Evolutionary conservation across 2,888 invertebrate genomes (phyloP).

Genomic region (Habroteleia sp.): DNA sequence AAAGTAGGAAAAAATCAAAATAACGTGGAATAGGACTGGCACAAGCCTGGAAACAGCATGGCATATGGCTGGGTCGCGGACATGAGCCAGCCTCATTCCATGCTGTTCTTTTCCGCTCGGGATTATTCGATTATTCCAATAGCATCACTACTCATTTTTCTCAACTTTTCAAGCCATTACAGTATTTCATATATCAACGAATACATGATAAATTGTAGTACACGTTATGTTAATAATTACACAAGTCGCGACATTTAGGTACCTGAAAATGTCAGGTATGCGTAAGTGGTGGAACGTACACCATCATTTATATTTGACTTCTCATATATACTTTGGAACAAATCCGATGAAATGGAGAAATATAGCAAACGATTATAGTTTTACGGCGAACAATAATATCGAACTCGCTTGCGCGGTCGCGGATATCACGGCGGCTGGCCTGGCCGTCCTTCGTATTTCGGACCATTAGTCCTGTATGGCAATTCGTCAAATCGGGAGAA

Average conservation of each 20-base stretch:
- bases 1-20: too few relatives aligned
- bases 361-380: conserved; percentile 73
- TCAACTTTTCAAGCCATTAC: conserved; percentile 31
- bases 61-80: too few relatives aligned
- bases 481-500: conserved; percentile 81
- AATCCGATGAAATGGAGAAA: conserved; percentile 63
- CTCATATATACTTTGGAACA: conserved; percentile 35
- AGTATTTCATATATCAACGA: conserved; percentile 53
- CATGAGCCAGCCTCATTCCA: too few relatives aligned
- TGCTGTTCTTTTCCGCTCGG: too few relatives aligned
- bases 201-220: conserved; percentile 47
- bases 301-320: conserved; percentile 57
- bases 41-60: too few relatives aligned
- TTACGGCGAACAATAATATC: conserved; percentile 72
- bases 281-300: conserved; percentile 12
- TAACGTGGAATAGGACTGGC: too few relatives aligned
- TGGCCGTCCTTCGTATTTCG: conserved; percentile 71
- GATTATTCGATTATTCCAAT: conserved; percentile 45
- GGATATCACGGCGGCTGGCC: conserved; percentile 56
- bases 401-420: conserved; percentile 52
- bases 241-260: conserved; percentile 34
- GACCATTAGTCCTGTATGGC: conserved; percentile 79
- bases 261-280: conserved; percentile 60
- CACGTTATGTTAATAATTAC: conserved; percentile 54
- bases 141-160: conserved; percentile 48